Evolutionary conservation across 2,888 invertebrate genomes (phyloP), one percentile per base, ranked within the genome.

Genomic region (Coremacera marginata): DNA sequence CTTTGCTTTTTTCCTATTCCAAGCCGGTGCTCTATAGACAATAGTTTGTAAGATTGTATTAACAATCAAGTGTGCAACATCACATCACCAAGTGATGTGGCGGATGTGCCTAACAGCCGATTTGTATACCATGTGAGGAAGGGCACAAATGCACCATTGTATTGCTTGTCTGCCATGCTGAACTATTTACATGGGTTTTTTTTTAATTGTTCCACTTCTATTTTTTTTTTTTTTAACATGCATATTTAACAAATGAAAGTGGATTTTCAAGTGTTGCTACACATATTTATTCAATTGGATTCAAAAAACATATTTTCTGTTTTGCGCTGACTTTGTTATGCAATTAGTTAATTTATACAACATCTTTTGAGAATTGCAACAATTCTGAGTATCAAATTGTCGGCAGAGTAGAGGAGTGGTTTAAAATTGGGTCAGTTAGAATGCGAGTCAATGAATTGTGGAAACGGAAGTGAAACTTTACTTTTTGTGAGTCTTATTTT

Each of bases 311-410:
- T 19, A 65, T 63, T 52, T 63, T 49, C 31, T 60, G 57, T 57
- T 44, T 5, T 25, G 16, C n/a, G 25, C 81, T 83, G 84, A 84
- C 86, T 85, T 86, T 86, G 87, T 86, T 85, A 85, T 86, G 87
- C 87, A 86, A 86, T 86, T 86, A 86, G 86, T 85, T 85, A 83
- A 86, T 86, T 86, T 83, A 84, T 85, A 85, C 70, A 65, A 37
- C 19, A 19, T 44, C 72, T 60, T 72, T 44, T 25, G 49, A 44
- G 72, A 71, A 57, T 52, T 70, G 57, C 60, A 34, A 22, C 72
- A 49, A 8, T 44, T 60, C 72, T 25, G 27, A n/a, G n/a, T 11
- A 44, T n/a, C 27, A 70, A 31, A 51, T 25, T 52, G 25, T 3
- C 37, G 7, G n/a, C 27, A 16, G 63, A 31, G 14, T 7, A 25